Evolutionary conservation across 2,113 vertebrate genomes (phyloP).

Genomic region (Condylura cristata): DNA sequence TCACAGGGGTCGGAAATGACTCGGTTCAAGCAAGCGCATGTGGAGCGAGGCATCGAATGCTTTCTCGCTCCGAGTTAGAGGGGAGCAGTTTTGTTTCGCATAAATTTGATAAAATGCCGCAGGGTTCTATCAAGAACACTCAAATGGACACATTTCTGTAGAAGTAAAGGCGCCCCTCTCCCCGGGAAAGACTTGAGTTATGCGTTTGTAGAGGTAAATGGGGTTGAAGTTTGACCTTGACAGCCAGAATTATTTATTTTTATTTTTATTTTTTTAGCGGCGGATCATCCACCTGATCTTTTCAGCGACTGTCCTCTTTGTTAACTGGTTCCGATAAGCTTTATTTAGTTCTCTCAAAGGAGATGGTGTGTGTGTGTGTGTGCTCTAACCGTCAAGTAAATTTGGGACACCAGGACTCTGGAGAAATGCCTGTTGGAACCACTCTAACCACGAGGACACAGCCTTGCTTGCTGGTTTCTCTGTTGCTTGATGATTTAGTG

Average conservation of each 20-base stretch:
- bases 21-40: not conserved
- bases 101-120: not conserved
- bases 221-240: slow-evolving; percentile 63
- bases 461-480: not conserved
- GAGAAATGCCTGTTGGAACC: not conserved
- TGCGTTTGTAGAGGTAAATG: not conserved
- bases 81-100: slow-evolving; percentile 26
- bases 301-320: not conserved
- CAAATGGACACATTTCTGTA: not conserved
- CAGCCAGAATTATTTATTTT: not conserved
- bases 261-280: not conserved
- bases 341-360: not conserved
- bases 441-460: not conserved
- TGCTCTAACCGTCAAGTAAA: not conserved
- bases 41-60: not conserved
- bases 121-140: slow-evolving; percentile 33
- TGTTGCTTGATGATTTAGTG: not conserved
- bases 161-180: not conserved
- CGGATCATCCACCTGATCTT: not conserved
- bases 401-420: not conserved
- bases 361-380: not conserved
- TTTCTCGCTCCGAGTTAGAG: not conserved
- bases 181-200: not conserved
- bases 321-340: not conserved
- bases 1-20: not conserved